These are phyloP conservation scores for Romanogobio albipinnatus DNA, from an alignment of 2,113 vertebrate genomes.

Conservation along the genomic window DNA sequence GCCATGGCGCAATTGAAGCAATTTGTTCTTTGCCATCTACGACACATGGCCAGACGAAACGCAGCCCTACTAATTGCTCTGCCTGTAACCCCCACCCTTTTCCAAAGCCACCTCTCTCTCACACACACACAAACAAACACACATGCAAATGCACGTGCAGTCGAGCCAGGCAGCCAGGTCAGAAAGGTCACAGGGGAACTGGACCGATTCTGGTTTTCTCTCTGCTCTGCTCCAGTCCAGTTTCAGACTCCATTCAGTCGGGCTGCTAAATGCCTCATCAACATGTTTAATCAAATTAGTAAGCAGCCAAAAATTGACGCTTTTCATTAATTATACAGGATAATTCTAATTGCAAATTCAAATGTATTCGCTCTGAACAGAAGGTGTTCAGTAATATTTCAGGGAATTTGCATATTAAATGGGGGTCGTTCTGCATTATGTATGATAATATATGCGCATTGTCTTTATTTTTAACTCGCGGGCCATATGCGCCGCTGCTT, in stretches of 20 bases:
- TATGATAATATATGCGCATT: constrained; percentile 95
- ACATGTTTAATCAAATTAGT: constrained; percentile 97
- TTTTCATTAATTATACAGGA: constrained; percentile 99
- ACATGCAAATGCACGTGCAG: background rate
- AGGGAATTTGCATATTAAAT: constrained; percentile 98
- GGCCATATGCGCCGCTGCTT: constrained; percentile 86
- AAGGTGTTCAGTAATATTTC: constrained; percentile 96
- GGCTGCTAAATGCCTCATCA: constrained; percentile 89
- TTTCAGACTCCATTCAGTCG: constrained; percentile 64
- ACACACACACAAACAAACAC: constrained; percentile 25
- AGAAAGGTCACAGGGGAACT: constrained; percentile 41
- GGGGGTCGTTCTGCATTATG: constrained; percentile 86
- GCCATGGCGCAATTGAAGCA: constrained; percentile 53
- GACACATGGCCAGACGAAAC: constrained; percentile 46
- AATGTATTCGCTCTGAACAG: constrained; percentile 95
- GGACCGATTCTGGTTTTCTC: constrained; percentile 29
- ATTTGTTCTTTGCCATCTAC: constrained; percentile 59
- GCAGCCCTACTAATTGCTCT: constrained; percentile 51
- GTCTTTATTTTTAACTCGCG: constrained; percentile 92
- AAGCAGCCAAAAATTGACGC: constrained; percentile 91
- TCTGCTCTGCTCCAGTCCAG: constrained; percentile 39
- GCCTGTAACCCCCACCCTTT: constrained; percentile 21
- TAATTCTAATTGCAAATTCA: constrained; percentile 97
- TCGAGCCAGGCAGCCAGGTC: constrained; percentile 32
- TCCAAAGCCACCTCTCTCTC: constrained; percentile 1